Conservation (phyloP, 2,888 invertebrate species). For the Nasonovia ribisnigri region DNA sequence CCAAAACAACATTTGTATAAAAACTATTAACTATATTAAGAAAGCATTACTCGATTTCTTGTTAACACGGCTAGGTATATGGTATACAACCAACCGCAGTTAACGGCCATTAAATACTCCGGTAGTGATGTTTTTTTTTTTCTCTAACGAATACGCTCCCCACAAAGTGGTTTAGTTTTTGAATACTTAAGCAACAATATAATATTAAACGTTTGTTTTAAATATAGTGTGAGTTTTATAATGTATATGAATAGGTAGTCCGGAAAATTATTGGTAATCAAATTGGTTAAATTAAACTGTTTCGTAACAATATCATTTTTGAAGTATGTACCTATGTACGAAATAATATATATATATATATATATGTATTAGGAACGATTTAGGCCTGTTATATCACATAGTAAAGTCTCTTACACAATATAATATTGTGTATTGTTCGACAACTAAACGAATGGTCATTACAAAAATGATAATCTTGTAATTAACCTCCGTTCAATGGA, state of each 20-base stretch:
- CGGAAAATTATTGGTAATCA: background rate
- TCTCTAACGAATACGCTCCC: background rate
- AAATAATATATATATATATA: too few species aligned
- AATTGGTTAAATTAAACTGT: background rate
- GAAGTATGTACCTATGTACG: background rate
- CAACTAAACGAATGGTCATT: background rate
- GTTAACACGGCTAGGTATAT: background rate
- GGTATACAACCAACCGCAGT: background rate
- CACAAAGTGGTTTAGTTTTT: background rate
- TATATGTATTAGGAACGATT: too few species aligned
- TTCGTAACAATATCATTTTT: background rate
- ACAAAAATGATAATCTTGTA: background rate
- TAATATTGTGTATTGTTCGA: too few species aligned
- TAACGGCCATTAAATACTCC: background rate
- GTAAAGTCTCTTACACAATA: too few species aligned
- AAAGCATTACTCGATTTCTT: background rate
- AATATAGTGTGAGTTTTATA: background rate
- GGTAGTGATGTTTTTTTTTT: background rate
- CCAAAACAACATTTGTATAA: constrained; percentile 27
- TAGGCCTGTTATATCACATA: too few species aligned
- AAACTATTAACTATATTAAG: constrained; percentile 29
- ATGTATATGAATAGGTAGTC: background rate
- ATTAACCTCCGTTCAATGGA: background rate
- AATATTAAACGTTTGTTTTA: background rate
- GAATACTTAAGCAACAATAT: background rate